These are phyloP conservation scores for Halocynthia aurantium DNA, from an alignment of 23 tunicate species.

Conservation along the genomic window DNA sequence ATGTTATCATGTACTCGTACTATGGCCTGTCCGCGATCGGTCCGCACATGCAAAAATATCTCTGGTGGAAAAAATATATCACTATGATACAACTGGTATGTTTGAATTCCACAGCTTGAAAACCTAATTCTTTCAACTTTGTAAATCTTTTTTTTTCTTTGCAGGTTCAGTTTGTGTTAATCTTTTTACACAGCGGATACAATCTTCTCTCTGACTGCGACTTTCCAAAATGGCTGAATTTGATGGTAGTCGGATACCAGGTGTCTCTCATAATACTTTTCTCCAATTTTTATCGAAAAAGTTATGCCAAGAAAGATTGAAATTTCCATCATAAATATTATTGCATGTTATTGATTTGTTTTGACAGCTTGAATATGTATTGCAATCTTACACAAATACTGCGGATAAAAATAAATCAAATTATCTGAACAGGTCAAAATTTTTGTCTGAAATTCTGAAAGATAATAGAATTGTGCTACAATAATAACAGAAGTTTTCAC, in stretches of 20 bases:
- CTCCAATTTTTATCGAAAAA: slow-evolving; percentile 51
- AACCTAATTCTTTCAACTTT: background rate
- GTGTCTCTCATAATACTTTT: slow-evolving; percentile 60
- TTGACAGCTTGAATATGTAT: too few relatives aligned
- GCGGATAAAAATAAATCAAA: too few relatives aligned
- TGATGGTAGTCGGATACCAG: slow-evolving; percentile 57
- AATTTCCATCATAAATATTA: background rate
- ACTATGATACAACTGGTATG: slow-evolving; percentile 48
- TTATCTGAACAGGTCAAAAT: too few relatives aligned
- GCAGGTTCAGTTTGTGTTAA: slow-evolving; percentile 45
- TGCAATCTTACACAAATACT: too few relatives aligned
- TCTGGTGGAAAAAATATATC: slow-evolving; percentile 86
- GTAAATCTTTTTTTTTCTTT: background rate
- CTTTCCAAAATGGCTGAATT: slow-evolving; percentile 55
- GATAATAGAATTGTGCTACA: too few relatives aligned
- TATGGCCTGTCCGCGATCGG: slow-evolving; percentile 62
- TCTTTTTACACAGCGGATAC: slow-evolving; percentile 32
- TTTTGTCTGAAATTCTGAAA: too few relatives aligned
- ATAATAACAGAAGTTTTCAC: too few relatives aligned
- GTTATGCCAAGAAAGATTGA: slow-evolving; percentile 32
- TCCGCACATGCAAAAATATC: slow-evolving; percentile 66
- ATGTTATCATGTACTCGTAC: slow-evolving; percentile 67
- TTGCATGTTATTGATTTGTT: too few relatives aligned
- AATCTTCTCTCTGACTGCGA: slow-evolving; percentile 49
- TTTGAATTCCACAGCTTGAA: background rate